phyloP scores from a whole-genome alignment of 2,888 invertebrate genomes.

The Chrysolina americana region DNA sequence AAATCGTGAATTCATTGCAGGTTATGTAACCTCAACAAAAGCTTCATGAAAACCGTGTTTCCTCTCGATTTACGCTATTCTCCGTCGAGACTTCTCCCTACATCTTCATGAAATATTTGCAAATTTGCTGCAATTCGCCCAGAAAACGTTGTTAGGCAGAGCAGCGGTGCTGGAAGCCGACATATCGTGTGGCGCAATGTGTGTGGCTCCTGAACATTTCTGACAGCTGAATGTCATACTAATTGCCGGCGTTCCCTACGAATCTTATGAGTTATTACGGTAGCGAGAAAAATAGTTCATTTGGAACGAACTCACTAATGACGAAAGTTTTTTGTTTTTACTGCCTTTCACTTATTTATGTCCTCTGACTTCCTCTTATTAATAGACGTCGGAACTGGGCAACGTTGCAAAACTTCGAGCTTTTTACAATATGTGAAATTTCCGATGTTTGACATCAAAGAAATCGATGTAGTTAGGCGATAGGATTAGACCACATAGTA shows the following conservation, averaged over 20 bases:
- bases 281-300: constrained; percentile 61
- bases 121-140: too few relatives aligned
- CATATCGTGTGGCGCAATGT: constrained; percentile 60
- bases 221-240: constrained; percentile 66
- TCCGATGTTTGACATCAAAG: constrained; percentile 26
- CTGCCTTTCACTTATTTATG: constrained; percentile 44
- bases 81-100: neutral
- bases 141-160: constrained; percentile 31
- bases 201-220: constrained; percentile 63
- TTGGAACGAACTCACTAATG: constrained; percentile 63
- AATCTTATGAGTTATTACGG: constrained; percentile 61
- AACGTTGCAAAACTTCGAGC: constrained; percentile 29
- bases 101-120: constrained; percentile 28
- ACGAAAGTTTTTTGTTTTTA: constrained; percentile 55
- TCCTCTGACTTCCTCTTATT: constrained; percentile 42
- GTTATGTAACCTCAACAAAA: constrained; percentile 6
- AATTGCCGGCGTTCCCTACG: constrained; percentile 65
- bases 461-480: constrained; percentile 3
- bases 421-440: constrained; percentile 25
- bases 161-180: constrained; percentile 42
- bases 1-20: neutral
- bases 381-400: constrained; percentile 21
- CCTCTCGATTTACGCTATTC: constrained; percentile 18
- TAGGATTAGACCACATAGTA: constrained; percentile 14
- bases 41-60: constrained; percentile 12